phyloP scores from a whole-genome alignment of 2,888 invertebrate species.

The Nemapogon koenigi region DNA sequence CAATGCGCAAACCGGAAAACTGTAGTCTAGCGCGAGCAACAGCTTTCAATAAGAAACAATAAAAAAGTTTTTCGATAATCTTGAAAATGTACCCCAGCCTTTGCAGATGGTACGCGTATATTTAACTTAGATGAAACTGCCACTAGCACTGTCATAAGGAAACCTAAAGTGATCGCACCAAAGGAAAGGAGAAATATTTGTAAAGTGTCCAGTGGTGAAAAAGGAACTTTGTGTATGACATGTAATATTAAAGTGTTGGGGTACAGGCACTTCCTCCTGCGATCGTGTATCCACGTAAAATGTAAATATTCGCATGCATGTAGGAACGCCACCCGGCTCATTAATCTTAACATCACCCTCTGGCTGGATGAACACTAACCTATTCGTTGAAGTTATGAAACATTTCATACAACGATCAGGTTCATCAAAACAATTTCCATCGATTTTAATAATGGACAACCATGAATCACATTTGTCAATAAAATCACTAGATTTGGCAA shows the following conservation, averaged over 20 bases:
- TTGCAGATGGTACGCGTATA: background rate
- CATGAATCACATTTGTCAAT: conserved; percentile 23
- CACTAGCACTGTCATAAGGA: background rate
- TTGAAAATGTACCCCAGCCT: background rate
- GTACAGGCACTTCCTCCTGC: conserved; percentile 21
- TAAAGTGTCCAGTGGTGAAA: conserved; percentile 23
- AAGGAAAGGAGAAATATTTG: background rate
- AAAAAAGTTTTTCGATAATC: background rate
- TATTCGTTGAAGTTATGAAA: conserved; percentile 23
- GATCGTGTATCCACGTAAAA: background rate
- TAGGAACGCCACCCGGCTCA: conserved; percentile 23
- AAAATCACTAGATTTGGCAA: conserved; percentile 21
- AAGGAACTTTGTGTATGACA: conserved; percentile 22
- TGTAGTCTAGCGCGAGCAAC: no score
- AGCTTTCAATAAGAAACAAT: no score
- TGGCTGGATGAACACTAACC: conserved; percentile 25
- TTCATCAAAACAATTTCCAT: conserved; percentile 17
- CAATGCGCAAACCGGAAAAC: no score
- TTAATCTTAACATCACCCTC: conserved; percentile 23
- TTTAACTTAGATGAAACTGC: background rate
- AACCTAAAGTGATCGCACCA: background rate
- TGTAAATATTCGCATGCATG: background rate
- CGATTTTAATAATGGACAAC: conserved; percentile 25
- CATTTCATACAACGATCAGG: conserved; percentile 23
- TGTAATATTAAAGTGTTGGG: conserved; percentile 21